Conservation (phyloP, 2,797 vertebrate species). For the Tadarida brasiliensis region DNA sequence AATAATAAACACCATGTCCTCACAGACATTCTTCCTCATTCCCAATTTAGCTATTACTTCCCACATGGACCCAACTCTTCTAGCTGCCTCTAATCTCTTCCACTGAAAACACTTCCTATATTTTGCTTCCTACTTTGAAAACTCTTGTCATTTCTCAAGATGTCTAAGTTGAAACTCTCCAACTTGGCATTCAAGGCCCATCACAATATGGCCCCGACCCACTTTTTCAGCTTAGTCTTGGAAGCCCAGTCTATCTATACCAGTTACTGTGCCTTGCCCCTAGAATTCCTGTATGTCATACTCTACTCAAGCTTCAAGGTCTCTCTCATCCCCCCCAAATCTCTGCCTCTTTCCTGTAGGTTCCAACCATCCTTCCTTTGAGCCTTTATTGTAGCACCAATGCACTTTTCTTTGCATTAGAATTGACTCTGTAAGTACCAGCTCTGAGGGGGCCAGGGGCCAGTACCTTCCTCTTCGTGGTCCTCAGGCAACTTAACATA, state of each 20-base stretch:
- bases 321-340: background rate
- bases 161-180: background rate
- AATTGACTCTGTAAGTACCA: background rate
- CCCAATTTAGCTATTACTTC: background rate
- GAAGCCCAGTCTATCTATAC: background rate
- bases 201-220: background rate
- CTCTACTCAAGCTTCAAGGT: background rate
- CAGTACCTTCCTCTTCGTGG: background rate
- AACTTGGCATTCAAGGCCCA: background rate
- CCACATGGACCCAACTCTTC: background rate
- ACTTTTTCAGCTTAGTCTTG: background rate
- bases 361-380: background rate
- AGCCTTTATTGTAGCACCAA: background rate
- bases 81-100: background rate
- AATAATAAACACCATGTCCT: background rate
- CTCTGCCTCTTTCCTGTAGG: background rate
- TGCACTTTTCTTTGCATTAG: background rate
- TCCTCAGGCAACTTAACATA: background rate
- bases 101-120: background rate
- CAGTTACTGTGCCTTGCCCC: background rate
- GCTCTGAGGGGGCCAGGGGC: background rate
- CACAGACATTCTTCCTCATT: background rate
- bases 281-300: background rate
- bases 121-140: background rate
- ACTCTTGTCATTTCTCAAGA: background rate